These are phyloP conservation scores for Arothron firmamentum DNA, from an alignment of 2,113 vertebrate genomes.

Conservation along the genomic window DNA sequence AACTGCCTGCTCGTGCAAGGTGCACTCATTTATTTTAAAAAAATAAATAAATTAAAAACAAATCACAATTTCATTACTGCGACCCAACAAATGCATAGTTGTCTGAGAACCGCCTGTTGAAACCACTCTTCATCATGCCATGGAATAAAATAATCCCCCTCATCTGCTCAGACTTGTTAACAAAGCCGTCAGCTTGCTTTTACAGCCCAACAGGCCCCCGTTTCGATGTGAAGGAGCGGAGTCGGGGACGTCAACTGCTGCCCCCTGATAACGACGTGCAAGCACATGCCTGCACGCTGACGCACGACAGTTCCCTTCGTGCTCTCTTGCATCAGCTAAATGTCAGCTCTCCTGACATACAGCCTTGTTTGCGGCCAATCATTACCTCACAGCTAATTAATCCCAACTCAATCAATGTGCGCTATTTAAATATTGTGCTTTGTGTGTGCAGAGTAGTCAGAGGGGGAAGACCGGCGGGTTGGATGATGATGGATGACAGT, in stretches of 20 bases:
- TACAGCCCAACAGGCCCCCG: constrained; percentile 79
- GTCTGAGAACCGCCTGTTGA: constrained; percentile 53
- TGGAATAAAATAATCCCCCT: constrained; percentile 81
- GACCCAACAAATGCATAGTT: constrained; percentile 57
- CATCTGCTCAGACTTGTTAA: constrained; percentile 83
- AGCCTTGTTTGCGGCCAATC: constrained; percentile 76
- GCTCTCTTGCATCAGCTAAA: constrained; percentile 53
- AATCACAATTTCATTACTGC: constrained; percentile 31
- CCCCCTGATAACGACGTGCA: constrained; percentile 7
- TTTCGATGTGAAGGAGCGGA: constrained; percentile 54
- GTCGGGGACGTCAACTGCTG: constrained; percentile 26
- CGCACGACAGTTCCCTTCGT: constrained; percentile 7
- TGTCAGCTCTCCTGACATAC: constrained; percentile 68
- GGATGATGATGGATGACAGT: constrained; percentile 64
- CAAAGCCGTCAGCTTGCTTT: constrained; percentile 82
- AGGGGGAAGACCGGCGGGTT: constrained; percentile 43
- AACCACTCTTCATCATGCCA: constrained; percentile 66
- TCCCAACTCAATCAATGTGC: constrained; percentile 75
- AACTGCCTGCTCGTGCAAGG: constrained; percentile 20
- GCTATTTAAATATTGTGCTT: constrained; percentile 46
- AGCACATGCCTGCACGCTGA: not conserved
- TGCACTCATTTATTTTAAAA: constrained; percentile 1
- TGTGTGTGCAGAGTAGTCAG: constrained; percentile 39
- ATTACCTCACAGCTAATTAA: constrained; percentile 84
- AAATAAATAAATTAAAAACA: constrained; percentile 12